Percentiles rank a stretch among this genome's conserved stretches.
phyloP scores from a whole-genome alignment of 2,888 invertebrate genomes.

The Harpalus rufipes region DNA sequence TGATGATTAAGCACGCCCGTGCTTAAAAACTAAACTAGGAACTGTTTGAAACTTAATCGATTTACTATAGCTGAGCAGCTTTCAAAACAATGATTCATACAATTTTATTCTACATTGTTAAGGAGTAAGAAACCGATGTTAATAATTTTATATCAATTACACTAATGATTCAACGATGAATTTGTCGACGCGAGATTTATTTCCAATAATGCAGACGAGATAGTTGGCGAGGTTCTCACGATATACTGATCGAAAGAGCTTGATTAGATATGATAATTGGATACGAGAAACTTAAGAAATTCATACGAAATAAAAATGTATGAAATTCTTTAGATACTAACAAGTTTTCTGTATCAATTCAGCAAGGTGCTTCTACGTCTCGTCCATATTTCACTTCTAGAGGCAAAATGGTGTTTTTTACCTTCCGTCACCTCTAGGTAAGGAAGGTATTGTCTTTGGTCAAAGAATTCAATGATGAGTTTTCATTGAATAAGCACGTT shows the following conservation, averaged over 20 bases:
- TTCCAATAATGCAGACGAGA: not conserved
- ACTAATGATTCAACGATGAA: not conserved
- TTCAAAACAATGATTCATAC: constrained; percentile 10
- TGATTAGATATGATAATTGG: not conserved
- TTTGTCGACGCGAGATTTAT: not conserved
- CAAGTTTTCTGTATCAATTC: too few relatives aligned
- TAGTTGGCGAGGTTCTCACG: not conserved
- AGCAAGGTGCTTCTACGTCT: too few relatives aligned
- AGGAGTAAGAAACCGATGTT: not conserved
- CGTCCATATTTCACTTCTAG: too few relatives aligned
- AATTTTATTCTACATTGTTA: not conserved
- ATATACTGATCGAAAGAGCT: not conserved
- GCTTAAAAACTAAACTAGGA: constrained; percentile 7
- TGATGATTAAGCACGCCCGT: constrained; percentile 1
- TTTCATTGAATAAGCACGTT: too few relatives aligned
- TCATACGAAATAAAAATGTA: too few relatives aligned
- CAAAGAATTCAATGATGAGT: too few relatives aligned
- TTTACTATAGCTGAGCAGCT: not conserved
- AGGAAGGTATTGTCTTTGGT: too few relatives aligned
- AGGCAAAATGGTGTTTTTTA: too few relatives aligned
- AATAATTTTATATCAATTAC: constrained; percentile 4
- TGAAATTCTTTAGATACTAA: too few relatives aligned
- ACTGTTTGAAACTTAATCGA: not conserved
- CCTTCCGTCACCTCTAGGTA: too few relatives aligned
- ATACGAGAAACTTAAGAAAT: not conserved